Evolutionary conservation across 2,888 invertebrate species (phyloP), one percentile per base, ranked within the genome.

Genomic region (Caenorhabditis sp.): DNA sequence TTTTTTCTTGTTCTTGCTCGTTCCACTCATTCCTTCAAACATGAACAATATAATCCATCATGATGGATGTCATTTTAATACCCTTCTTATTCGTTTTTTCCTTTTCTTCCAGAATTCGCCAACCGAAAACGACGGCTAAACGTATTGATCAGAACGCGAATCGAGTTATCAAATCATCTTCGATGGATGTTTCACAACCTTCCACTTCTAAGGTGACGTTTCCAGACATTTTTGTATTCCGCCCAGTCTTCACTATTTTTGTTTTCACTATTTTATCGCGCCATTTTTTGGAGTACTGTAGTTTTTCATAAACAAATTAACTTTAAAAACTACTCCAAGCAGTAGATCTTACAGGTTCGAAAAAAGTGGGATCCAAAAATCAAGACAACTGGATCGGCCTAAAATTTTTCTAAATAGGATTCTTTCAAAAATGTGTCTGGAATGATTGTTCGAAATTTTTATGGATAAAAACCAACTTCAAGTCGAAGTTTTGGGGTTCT

Each of bases 121-220:
- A 66, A 19, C 73, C 73, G 23, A 77, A 73, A 24, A 64, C 57
- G 50, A 57, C 66, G 4, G 72, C 77, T 17, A 75, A 77, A 31
- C 49, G 75, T 43, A 75, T 77, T 10, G 79, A 79, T 69, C 72
- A 79, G 60, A 79, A 79, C 70, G 77, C 79, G 31, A 79, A 79
- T 58, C 72, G 79, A 57, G 79, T 79, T 21, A 79, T 79, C 63
- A 79, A 79, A 59, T 79, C 79, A 1, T 75, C 77, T 27, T 79
- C 79, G 37, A 79, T 79, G 79, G 79, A 79, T 54, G 79, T 74
- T n/a, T 62, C 63, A 19, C 21, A 66, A 17, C 49, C 68, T 8
- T 68, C 68, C 17, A 73, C 73, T 1, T 73, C 73, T 8, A 68
- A 69, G 50, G 68, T 67, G 57, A 58, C 57, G 17, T 60, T 43